Evolutionary conservation across 1,140 invertebrate genomes (phyloP).

Genomic region (Drosophila lacteicornis): DNA sequence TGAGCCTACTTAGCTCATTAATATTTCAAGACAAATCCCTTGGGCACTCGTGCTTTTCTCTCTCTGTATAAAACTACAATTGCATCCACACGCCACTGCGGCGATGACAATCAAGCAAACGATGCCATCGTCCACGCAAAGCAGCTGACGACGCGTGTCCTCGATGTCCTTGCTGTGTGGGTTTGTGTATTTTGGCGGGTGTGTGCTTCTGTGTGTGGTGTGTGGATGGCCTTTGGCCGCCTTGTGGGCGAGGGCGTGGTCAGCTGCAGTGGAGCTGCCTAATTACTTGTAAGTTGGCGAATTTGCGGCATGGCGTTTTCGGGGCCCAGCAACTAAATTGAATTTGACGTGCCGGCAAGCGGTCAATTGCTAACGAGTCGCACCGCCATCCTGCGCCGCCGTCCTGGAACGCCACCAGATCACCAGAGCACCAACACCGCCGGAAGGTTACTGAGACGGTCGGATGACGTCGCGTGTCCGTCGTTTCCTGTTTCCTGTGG

Average conservation of each 20-base stretch:
- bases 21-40: too few relatives aligned
- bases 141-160: conserved; percentile 69
- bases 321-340: conserved; percentile 71
- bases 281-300: conserved; percentile 83
- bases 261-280: conserved; percentile 69
- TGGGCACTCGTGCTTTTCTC: not conserved
- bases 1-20: too few relatives aligned
- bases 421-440: conserved; percentile 4
- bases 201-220: conserved; percentile 6
- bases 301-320: conserved; percentile 73
- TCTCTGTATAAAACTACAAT: conserved; percentile 21
- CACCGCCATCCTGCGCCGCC: conserved; percentile 8
- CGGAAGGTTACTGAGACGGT: conserved; percentile 10
- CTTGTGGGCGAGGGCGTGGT: conserved; percentile 27
- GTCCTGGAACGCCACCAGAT: conserved; percentile 2
- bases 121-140: conserved; percentile 56
- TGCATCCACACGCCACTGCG: conserved; percentile 27
- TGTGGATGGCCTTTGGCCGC: conserved; percentile 36
- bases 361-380: conserved; percentile 63
- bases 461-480: conserved; percentile 74
- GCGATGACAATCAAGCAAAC: conserved; percentile 74
- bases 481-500: conserved; percentile 75
- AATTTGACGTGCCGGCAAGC: conserved; percentile 66
- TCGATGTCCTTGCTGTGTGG: conserved; percentile 30
- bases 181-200: conserved; percentile 12